phyloP scores from a whole-genome alignment of 2,797 vertebrate genomes.

The Atherinosoma microstoma region DNA sequence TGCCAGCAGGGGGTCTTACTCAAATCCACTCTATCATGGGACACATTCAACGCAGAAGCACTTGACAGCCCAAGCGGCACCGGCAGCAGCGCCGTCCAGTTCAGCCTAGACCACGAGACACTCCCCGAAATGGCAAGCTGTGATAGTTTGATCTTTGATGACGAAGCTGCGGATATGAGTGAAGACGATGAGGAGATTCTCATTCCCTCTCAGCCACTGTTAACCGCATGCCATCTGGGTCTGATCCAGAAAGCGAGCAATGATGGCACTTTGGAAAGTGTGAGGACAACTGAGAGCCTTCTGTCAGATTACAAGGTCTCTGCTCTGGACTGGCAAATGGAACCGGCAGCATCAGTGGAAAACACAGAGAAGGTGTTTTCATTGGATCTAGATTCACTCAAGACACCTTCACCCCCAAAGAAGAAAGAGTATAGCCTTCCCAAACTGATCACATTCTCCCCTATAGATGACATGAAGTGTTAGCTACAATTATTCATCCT shows the following conservation, averaged over 20 bases:
- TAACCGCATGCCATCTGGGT: background rate
- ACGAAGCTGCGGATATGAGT: conserved; percentile 32
- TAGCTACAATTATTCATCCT: conserved; percentile 6
- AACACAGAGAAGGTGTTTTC: conserved; percentile 71
- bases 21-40: conserved; percentile 63
- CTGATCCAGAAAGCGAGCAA: conserved; percentile 11
- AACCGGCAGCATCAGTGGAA: conserved; percentile 28
- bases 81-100: conserved; percentile 56
- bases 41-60: conserved; percentile 56
- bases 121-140: conserved; percentile 74
- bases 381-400: conserved; percentile 78
- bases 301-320: background rate
- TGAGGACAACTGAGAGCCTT: conserved; percentile 25
- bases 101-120: conserved; percentile 78
- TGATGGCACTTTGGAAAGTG: conserved; percentile 18
- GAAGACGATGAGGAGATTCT: conserved; percentile 47
- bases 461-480: conserved; percentile 78
- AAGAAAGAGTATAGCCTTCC: conserved; percentile 72
- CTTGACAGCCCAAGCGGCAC: conserved; percentile 55
- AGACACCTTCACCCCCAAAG: conserved; percentile 54
- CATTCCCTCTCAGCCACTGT: conserved; percentile 21
- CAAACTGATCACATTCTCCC: conserved; percentile 79
- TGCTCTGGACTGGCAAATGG: conserved; percentile 17
- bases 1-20: conserved; percentile 45
- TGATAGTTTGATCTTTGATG: conserved; percentile 71